A percentile compares a stretch with the other conserved stretches of the same genome.
Evolutionary conservation across 2,113 vertebrate species (phyloP).

Genomic region (Heptranchias perlo): DNA sequence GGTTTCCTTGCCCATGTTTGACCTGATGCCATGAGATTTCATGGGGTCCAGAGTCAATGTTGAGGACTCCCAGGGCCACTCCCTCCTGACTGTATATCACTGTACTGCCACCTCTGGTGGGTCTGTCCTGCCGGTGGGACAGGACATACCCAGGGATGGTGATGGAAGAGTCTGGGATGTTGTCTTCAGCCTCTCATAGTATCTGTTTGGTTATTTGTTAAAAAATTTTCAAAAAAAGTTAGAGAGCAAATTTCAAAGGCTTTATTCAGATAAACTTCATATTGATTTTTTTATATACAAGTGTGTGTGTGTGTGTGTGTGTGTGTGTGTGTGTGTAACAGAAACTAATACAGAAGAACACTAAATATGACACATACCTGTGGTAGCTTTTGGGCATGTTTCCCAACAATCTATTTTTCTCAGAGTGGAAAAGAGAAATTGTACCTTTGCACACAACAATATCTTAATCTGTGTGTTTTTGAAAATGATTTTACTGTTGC

Average conservation of each 20-base stretch:
- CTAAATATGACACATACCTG: background rate
- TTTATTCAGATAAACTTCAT: background rate
- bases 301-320: background rate
- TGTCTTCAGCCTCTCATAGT: background rate
- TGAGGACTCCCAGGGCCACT: too few relatives aligned
- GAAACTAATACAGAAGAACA: background rate
- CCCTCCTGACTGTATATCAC: too few relatives aligned
- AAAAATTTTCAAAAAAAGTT: background rate
- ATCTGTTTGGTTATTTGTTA: background rate
- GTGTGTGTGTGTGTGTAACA: background rate
- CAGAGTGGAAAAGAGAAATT: background rate
- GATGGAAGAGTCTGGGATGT: too few relatives aligned
- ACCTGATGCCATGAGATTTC: too few relatives aligned
- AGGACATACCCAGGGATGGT: too few relatives aligned
- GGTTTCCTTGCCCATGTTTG: too few relatives aligned
- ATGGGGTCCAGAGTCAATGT: too few relatives aligned
- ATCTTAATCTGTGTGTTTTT: background rate
- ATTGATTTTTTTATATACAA: background rate
- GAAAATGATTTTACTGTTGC: background rate
- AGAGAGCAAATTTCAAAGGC: background rate
- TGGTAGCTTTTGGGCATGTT: background rate
- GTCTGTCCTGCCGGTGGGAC: too few relatives aligned
- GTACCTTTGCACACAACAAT: background rate
- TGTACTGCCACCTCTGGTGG: too few relatives aligned
- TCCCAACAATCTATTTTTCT: background rate